Evolutionary conservation across 2,888 invertebrate species (phyloP).

Genomic region (Drosophila vallismaia): DNA sequence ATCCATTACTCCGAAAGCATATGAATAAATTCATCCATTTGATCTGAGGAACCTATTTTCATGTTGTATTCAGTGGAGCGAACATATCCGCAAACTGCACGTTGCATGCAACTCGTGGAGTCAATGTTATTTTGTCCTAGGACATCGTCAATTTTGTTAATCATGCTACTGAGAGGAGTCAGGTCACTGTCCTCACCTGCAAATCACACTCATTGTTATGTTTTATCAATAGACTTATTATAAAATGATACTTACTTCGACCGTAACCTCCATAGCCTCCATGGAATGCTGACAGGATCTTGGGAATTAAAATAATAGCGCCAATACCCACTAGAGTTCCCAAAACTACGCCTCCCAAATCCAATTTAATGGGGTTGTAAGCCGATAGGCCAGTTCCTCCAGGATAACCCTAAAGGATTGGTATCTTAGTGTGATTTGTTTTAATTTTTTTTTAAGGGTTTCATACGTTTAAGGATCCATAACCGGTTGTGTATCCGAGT

Average conservation of each 20-base stretch:
- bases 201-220: background rate
- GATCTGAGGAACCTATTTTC: conserved; percentile 86
- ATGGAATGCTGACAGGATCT: conserved; percentile 89
- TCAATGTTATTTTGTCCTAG: conserved; percentile 89
- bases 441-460: too few relatives aligned
- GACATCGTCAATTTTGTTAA: conserved; percentile 88
- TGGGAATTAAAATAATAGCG: conserved; percentile 91
- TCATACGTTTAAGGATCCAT: conserved; percentile 80
- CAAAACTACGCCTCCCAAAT: conserved; percentile 91
- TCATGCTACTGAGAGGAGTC: conserved; percentile 87
- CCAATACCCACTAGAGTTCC: conserved; percentile 93
- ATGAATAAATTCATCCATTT: conserved; percentile 87
- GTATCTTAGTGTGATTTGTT: background rate
- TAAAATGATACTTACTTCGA: conserved; percentile 85
- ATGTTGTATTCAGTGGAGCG: conserved; percentile 88
- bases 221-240: background rate
- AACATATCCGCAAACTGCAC: conserved; percentile 89
- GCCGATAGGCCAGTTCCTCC: conserved; percentile 85
- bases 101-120: conserved; percentile 89
- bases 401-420: conserved; percentile 81
- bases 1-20: conserved; percentile 86
- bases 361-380: conserved; percentile 91
- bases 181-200: conserved; percentile 86
- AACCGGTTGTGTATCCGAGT: conserved; percentile 83
- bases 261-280: conserved; percentile 87